These are phyloP conservation scores for Paramacrobiotus metropolitanus DNA, from an alignment of 1,140 invertebrate genomes.

Conservation along the genomic window DNA sequence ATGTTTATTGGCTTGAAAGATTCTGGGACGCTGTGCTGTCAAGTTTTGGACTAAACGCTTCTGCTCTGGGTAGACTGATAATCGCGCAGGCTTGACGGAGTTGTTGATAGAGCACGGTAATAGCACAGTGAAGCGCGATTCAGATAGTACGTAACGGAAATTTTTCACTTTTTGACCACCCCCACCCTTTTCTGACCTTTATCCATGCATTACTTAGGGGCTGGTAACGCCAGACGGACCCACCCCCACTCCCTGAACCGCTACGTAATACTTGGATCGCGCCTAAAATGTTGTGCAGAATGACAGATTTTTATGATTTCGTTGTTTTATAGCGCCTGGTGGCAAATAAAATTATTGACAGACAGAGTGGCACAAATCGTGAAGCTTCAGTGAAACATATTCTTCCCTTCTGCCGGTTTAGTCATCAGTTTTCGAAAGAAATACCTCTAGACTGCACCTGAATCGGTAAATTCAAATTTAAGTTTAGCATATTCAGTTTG, in stretches of 20 bases:
- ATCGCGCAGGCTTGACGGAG: constrained; percentile 33
- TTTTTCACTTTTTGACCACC: too few species aligned
- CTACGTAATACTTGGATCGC: too few species aligned
- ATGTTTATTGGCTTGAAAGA: constrained; percentile 58
- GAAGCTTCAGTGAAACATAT: constrained; percentile 10
- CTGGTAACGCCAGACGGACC: too few species aligned
- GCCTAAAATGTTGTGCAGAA: too few species aligned
- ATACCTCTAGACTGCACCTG: constrained; percentile 1
- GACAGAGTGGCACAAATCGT: too few species aligned
- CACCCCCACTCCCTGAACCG: too few species aligned
- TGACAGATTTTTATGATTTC: too few species aligned
- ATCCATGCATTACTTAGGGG: too few species aligned
- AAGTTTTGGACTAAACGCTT: constrained; percentile 46
- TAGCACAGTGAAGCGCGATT: constrained; percentile 12
- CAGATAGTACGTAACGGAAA: constrained; percentile 8
- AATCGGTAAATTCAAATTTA: too few species aligned
- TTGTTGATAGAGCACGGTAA: constrained; percentile 4
- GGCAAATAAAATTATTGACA: constrained; percentile 3
- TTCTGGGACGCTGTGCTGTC: constrained; percentile 56
- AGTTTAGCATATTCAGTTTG: too few species aligned
- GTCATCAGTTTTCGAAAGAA: constrained; percentile 9
- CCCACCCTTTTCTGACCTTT: too few species aligned
- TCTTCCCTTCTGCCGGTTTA: constrained; percentile 14
- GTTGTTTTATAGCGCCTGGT: background rate
- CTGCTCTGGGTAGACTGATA: constrained; percentile 41